phyloP scores from a whole-genome alignment of 2,797 vertebrate species.

The Danio albolineatus region DNA sequence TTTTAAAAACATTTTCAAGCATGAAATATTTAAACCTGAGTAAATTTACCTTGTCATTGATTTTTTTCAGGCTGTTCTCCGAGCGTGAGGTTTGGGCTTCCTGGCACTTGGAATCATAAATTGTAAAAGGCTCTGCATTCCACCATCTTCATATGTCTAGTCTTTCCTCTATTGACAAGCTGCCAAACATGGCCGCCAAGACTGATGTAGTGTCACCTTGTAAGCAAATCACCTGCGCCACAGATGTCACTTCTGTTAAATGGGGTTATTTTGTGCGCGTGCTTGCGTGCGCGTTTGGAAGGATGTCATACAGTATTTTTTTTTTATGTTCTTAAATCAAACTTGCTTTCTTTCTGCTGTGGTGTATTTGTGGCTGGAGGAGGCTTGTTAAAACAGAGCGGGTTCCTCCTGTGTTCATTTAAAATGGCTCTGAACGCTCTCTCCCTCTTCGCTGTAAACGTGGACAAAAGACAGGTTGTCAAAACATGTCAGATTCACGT shows the following conservation, averaged over 20 bases:
- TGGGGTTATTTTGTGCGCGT: constrained; percentile 33
- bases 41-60: constrained; percentile 52
- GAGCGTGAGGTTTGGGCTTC: constrained; percentile 27
- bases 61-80: constrained; percentile 38
- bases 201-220: constrained; percentile 59
- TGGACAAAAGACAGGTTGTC: constrained; percentile 47
- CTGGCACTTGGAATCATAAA: constrained; percentile 44
- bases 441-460: constrained; percentile 18
- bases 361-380: constrained; percentile 17
- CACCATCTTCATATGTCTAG: constrained; percentile 56
- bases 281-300: background rate
- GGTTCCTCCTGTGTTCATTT: constrained; percentile 30
- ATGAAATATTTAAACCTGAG: constrained; percentile 42
- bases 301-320: constrained; percentile 18
- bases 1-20: constrained; percentile 43
- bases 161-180: constrained; percentile 63
- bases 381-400: constrained; percentile 26
- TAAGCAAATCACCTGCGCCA: constrained; percentile 57
- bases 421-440: constrained; percentile 12
- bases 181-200: constrained; percentile 58
- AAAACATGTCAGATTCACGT: constrained; percentile 43
- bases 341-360: constrained; percentile 31
- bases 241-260: constrained; percentile 56
- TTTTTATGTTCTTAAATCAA: constrained; percentile 37
- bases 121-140: constrained; percentile 30